Base-by-base conservation (phyloP, 2,888 invertebrate species). In the Caenorhabditis sinica region DNA sequence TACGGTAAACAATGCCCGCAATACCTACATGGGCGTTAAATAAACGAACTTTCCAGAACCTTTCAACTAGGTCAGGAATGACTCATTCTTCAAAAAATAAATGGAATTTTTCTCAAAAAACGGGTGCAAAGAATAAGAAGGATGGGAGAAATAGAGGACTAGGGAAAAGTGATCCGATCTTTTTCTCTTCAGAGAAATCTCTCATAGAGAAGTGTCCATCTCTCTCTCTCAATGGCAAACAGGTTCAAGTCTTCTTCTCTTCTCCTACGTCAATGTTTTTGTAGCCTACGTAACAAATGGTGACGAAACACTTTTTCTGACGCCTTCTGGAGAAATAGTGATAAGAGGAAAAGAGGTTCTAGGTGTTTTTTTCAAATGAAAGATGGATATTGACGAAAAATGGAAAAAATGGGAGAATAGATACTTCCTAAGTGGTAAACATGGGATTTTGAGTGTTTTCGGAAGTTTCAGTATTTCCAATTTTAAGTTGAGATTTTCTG, bases 221-320 rank as follows among this genome's bases (percentile, higher is more conserved):
- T 15, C 20, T 53, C 51, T 49, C n/a, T 49, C n/a, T 5, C 23
- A 53, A 23, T 53, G 60, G 60, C 30, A 60, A 60, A 60, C 60
- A 60, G 60, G 60, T 60, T 33, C 33, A 33, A 8, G 5, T 33
- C 5, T 4, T 5, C 13, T 20, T 43, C 11, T 36, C 36, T 36
- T 36, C 5, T 36, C 11, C 49, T 17, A 17, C 17, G 49, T 51
- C 20, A 8, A 23, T 51, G 20, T 51, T 23, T 20, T 51, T 53
- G 53, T 53, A 53, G 53, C 53, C 53, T 53, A 53, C 53, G 53
- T 53, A 53, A 53, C n/a, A 25, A 20, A 15, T 56, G 60, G 30
- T 60, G 30, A 60, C 60, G 60, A 60, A 60, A 60, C 60, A 25
- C 9, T 23, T 9, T 11, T 25, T 25, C 11, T 53, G 23, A 20